Percentiles rank a stretch among this genome's conserved stretches.
Conservation (phyloP, 2,797 vertebrate genomes). For the Bryconaethiops microstoma region DNA sequence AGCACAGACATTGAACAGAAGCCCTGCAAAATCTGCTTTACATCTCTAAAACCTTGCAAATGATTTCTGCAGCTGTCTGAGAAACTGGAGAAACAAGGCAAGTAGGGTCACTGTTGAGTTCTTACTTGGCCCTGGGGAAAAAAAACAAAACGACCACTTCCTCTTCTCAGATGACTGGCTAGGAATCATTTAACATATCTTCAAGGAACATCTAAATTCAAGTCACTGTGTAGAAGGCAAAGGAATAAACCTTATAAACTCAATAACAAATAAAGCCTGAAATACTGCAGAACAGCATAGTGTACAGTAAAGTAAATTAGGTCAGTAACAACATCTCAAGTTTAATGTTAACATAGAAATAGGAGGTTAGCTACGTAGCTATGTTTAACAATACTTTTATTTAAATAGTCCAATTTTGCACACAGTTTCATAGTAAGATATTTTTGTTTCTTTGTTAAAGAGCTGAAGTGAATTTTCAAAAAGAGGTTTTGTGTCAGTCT, state of each 20-base stretch:
- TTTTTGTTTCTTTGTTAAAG: too few relatives aligned
- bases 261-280: too few relatives aligned
- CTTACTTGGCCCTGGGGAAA: not conserved
- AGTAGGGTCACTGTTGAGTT: not conserved
- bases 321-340: not conserved
- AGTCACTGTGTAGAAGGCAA: not conserved
- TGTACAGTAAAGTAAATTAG: not conserved
- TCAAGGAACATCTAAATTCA: not conserved
- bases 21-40: slow-evolving; percentile 32
- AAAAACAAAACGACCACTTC: not conserved
- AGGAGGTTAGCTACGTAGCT: not conserved
- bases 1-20: slow-evolving; percentile 11
- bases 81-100: slow-evolving; percentile 28
- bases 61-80: slow-evolving; percentile 44
- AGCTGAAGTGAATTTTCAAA: too few relatives aligned
- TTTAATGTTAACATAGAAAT: not conserved
- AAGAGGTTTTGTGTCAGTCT: too few relatives aligned
- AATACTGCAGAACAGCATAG: too few relatives aligned
- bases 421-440: too few relatives aligned
- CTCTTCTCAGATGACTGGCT: not conserved
- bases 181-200: not conserved
- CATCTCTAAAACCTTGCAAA: slow-evolving; percentile 44
- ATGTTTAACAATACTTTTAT: too few relatives aligned
- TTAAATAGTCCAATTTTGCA: too few relatives aligned
- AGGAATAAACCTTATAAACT: not conserved